These are phyloP conservation scores for Sceloporus tristichus DNA, from an alignment of 2,113 vertebrate genomes.

Conservation along the genomic window DNA sequence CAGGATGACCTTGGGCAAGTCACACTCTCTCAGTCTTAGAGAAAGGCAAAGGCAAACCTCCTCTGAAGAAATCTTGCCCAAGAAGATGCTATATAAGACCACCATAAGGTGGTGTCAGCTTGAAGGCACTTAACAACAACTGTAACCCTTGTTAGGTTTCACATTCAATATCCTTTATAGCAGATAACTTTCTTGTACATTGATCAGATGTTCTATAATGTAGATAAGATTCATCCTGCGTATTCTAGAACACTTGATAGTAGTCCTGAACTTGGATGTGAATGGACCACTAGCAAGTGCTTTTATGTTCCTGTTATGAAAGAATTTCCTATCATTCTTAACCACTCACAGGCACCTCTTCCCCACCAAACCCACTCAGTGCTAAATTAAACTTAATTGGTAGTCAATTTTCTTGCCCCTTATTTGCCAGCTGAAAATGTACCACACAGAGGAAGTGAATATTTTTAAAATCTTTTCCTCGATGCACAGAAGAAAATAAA, in stretches of 20 bases:
- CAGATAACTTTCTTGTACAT: neutral
- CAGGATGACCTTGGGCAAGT: too few relatives aligned
- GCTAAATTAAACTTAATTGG: neutral
- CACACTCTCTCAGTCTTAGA: too few relatives aligned
- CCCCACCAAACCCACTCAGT: neutral
- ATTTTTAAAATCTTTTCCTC: neutral
- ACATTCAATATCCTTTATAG: too few relatives aligned
- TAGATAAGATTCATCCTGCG: neutral
- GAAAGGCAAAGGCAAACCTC: too few relatives aligned
- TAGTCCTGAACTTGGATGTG: neutral
- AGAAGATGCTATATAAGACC: too few relatives aligned
- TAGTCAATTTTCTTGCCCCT: neutral
- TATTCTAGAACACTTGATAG: neutral
- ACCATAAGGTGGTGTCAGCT: too few relatives aligned
- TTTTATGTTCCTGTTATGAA: slow-evolving; percentile 1
- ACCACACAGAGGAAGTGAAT: neutral
- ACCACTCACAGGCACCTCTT: neutral
- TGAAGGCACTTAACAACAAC: too few relatives aligned
- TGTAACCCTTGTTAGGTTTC: too few relatives aligned
- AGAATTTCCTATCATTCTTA: neutral
- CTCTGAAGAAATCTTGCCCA: too few relatives aligned
- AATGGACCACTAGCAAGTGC: neutral
- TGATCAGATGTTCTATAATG: neutral
- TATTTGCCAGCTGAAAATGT: neutral
- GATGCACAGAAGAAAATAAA: neutral